These are phyloP conservation scores for Tuta absoluta DNA, from an alignment of 2,888 invertebrate genomes.

Conservation along the genomic window DNA sequence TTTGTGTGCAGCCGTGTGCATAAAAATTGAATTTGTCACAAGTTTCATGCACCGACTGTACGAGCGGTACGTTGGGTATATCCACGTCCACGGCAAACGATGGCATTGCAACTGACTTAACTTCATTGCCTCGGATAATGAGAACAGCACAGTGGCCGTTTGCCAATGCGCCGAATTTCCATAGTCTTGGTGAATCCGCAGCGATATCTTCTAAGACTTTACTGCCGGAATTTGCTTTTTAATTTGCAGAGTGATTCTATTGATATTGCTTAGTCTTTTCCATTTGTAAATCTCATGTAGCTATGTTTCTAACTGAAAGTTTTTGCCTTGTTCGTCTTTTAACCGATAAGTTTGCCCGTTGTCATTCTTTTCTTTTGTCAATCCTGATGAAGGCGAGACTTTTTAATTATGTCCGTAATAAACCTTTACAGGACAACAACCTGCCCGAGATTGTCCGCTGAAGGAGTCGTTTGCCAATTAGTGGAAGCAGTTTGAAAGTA, in stretches of 20 bases:
- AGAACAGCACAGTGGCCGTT: constrained; percentile 23
- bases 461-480: constrained; percentile 32
- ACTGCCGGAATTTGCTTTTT: background rate
- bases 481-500: constrained; percentile 30
- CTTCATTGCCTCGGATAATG: constrained; percentile 19
- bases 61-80: background rate
- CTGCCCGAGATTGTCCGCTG: constrained; percentile 5
- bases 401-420: constrained; percentile 27
- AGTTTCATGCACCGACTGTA: background rate
- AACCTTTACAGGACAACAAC: constrained; percentile 24
- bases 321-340: background rate
- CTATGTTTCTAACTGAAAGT: background rate
- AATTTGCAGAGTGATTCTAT: background rate
- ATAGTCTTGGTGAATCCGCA: constrained; percentile 19
- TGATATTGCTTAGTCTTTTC: background rate
- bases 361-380: background rate
- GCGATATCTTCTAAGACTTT: constrained; percentile 10
- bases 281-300: background rate
- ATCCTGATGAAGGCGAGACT: background rate
- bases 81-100: constrained; percentile 18
- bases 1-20: too few species aligned
- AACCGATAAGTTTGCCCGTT: background rate
- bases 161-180: constrained; percentile 25
- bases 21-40: too few species aligned
- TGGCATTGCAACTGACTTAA: constrained; percentile 22